These are phyloP conservation scores for Chelonus insularis DNA, from an alignment of 1,140 invertebrate species.

Conservation along the genomic window DNA sequence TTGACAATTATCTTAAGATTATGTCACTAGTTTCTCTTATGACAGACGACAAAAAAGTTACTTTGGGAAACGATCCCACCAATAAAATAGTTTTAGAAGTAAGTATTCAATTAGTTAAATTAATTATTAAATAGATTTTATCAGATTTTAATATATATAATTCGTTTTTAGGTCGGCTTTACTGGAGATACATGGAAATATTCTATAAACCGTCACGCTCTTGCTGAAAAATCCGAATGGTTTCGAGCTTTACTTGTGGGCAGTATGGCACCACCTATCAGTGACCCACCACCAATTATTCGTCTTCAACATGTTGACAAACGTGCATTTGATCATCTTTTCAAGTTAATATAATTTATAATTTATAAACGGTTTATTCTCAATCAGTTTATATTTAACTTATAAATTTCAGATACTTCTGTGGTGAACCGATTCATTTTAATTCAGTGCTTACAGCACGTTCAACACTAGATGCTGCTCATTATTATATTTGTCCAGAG, in stretches of 20 bases:
- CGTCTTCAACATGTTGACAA: constrained; percentile 67
- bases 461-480: constrained; percentile 68
- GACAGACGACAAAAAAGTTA: not conserved
- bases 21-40: constrained; percentile 40
- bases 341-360: constrained; percentile 63
- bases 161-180: constrained; percentile 41
- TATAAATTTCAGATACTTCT: constrained; percentile 64
- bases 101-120: not conserved
- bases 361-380: too few relatives aligned
- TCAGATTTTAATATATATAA: not conserved
- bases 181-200: constrained; percentile 53
- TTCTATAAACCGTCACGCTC: constrained; percentile 42
- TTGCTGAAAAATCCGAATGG: constrained; percentile 49
- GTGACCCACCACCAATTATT: constrained; percentile 44
- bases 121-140: not conserved
- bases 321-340: constrained; percentile 69
- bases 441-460: constrained; percentile 68
- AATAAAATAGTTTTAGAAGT: constrained; percentile 45
- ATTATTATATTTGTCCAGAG: constrained; percentile 69
- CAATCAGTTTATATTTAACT: too few relatives aligned
- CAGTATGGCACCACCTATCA: constrained; percentile 55
- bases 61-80: constrained; percentile 9
- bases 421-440: constrained; percentile 66
- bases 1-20: constrained; percentile 10
- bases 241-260: constrained; percentile 66